Percentiles rank a stretch among this genome's conserved stretches.
Evolutionary conservation across 2,888 invertebrate species (phyloP).

Genomic region (Heliconius sara): DNA sequence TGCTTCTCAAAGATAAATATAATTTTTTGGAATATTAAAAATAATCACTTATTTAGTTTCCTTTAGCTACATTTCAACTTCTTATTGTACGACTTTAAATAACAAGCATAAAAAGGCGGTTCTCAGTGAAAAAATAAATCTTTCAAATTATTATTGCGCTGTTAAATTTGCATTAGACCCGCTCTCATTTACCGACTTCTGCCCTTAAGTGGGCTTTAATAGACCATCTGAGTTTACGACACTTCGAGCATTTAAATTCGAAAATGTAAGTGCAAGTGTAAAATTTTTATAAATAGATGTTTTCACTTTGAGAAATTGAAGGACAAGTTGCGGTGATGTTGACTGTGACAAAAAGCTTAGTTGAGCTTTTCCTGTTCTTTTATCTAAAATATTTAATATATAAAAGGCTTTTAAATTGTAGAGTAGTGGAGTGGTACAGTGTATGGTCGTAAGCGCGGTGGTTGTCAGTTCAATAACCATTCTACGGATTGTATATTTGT

Average conservation of each 20-base stretch:
- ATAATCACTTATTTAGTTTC: neutral
- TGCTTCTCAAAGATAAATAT: neutral
- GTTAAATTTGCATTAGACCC: slow-evolving; percentile 43
- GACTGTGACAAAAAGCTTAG: neutral
- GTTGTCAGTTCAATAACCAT: too few relatives aligned
- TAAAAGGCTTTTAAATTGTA: neutral
- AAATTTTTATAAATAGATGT: slow-evolving; percentile 21
- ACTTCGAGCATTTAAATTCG: slow-evolving; percentile 22
- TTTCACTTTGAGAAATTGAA: slow-evolving; percentile 18
- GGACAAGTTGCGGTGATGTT: neutral
- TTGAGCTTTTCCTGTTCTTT: neutral
- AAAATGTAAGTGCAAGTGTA: slow-evolving; percentile 27
- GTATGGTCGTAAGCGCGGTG: too few relatives aligned
- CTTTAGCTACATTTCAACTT: neutral
- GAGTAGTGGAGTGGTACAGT: neutral
- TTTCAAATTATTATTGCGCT: slow-evolving; percentile 40
- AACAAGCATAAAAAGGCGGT: slow-evolving; percentile 16
- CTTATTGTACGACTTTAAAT: neutral
- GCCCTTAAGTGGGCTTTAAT: slow-evolving; percentile 36
- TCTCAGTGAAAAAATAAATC: slow-evolving; percentile 39
- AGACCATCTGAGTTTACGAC: slow-evolving; percentile 40
- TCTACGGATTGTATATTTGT: too few relatives aligned
- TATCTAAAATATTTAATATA: neutral
- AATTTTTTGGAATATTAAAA: neutral
- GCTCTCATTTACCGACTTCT: slow-evolving; percentile 36